A percentile compares a stretch with the other conserved stretches of the same genome.
Evolutionary conservation across 2,888 invertebrate species (phyloP).

Genomic region (Onthophagus sagittarius): DNA sequence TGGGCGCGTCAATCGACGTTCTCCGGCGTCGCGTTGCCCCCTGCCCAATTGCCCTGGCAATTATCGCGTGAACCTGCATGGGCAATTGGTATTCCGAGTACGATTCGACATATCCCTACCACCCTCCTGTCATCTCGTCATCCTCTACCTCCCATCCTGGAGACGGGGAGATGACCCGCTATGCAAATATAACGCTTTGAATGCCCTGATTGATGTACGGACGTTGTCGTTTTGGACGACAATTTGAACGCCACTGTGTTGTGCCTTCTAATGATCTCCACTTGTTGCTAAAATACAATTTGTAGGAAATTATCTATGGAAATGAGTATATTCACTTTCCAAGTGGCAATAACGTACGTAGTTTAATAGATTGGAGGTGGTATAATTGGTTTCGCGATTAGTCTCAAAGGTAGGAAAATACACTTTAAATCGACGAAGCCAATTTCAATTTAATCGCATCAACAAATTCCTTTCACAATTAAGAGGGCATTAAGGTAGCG

Average conservation of each 20-base stretch:
- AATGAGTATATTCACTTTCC: too few relatives aligned
- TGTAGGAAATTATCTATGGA: not conserved
- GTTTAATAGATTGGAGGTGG: too few relatives aligned
- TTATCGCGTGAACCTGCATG: not conserved
- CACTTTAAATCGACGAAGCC: not conserved
- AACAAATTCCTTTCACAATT: not conserved
- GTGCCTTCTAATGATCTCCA: not conserved
- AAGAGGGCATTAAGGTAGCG: not conserved
- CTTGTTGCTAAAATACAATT: not conserved
- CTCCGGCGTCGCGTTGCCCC: not conserved
- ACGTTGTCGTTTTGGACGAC: not conserved
- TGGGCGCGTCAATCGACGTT: constrained; percentile 8
- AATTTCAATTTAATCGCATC: not conserved
- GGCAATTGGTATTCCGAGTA: not conserved
- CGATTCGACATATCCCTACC: not conserved
- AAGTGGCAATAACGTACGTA: too few relatives aligned
- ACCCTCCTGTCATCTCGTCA: not conserved
- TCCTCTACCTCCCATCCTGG: not conserved
- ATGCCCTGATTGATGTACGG: not conserved
- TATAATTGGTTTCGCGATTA: not conserved
- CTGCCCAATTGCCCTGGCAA: not conserved
- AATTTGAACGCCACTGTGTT: not conserved
- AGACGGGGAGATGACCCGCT: not conserved
- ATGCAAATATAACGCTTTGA: not conserved
- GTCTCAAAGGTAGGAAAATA: not conserved